phyloP scores from a whole-genome alignment of 2,888 invertebrate species.

The Bhutanitis thaidina region DNA sequence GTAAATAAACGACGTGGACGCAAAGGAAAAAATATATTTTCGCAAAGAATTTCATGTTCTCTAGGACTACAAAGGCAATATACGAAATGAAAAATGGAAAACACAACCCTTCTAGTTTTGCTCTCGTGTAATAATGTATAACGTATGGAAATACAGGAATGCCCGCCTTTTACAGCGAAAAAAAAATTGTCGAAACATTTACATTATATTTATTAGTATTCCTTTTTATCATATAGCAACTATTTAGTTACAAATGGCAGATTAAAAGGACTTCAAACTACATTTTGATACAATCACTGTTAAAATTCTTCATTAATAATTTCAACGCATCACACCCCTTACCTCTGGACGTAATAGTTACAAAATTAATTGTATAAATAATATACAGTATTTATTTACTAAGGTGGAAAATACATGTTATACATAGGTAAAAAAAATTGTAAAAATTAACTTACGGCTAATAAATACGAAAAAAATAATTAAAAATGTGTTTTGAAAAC shows the following conservation, averaged over 20 bases:
- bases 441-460: constrained; percentile 28
- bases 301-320: constrained; percentile 17
- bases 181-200: constrained; percentile 13
- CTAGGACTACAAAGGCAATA: constrained; percentile 3
- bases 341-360: constrained; percentile 33
- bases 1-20: not conserved
- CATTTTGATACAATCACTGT: constrained; percentile 4
- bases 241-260: constrained; percentile 10
- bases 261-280: constrained; percentile 4
- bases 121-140: not conserved
- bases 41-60: not conserved
- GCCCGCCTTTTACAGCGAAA: constrained; percentile 2
- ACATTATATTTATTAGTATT: constrained; percentile 15
- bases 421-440: constrained; percentile 27
- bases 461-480: constrained; percentile 19
- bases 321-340: constrained; percentile 23
- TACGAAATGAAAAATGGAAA: constrained; percentile 3
- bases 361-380: constrained; percentile 30
- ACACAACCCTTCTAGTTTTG: not conserved
- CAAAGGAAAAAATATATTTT: not conserved
- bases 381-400: constrained; percentile 22
- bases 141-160: constrained; percentile 2
- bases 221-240: constrained; percentile 5
- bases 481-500: not conserved
- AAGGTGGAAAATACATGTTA: constrained; percentile 22